Conservation (phyloP, 1,140 invertebrate species). For the Drosophila kepulauana region DNA sequence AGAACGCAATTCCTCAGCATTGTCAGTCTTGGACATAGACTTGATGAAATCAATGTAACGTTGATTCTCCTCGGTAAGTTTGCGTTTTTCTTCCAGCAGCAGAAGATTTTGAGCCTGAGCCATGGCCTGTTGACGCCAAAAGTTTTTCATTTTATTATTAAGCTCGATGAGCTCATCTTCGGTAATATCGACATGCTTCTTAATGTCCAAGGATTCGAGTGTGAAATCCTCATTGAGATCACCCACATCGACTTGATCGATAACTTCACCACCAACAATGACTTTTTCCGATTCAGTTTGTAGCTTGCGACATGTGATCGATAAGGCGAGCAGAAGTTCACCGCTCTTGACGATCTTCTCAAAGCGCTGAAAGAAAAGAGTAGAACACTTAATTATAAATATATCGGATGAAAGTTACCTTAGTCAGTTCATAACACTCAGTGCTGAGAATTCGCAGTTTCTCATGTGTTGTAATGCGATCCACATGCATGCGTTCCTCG, state of each 20-base stretch:
- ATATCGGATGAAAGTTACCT: constrained; percentile 44
- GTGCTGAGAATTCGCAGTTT: constrained; percentile 69
- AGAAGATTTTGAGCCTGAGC: constrained; percentile 70
- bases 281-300: constrained; percentile 79
- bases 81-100: constrained; percentile 63
- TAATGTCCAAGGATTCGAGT: constrained; percentile 60
- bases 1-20: constrained; percentile 65
- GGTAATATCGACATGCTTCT: constrained; percentile 67
- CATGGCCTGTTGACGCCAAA: constrained; percentile 75
- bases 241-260: constrained; percentile 46
- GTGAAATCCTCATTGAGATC: constrained; percentile 39
- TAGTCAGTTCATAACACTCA: constrained; percentile 65
- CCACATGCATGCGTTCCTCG: constrained; percentile 58
- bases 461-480: constrained; percentile 63
- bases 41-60: constrained; percentile 73
- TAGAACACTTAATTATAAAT: not conserved
- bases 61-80: constrained; percentile 70
- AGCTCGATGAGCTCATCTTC: constrained; percentile 61
- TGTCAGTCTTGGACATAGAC: constrained; percentile 71
- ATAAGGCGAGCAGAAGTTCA: constrained; percentile 69
- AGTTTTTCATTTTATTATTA: constrained; percentile 60
- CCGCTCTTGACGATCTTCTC: constrained; percentile 73
- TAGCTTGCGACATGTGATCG: constrained; percentile 78
- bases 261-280: constrained; percentile 60
- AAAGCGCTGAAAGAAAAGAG: constrained; percentile 46